These are phyloP conservation scores for Chydorus sphaericus DNA, from an alignment of 2,888 invertebrate genomes.

Conservation along the genomic window DNA sequence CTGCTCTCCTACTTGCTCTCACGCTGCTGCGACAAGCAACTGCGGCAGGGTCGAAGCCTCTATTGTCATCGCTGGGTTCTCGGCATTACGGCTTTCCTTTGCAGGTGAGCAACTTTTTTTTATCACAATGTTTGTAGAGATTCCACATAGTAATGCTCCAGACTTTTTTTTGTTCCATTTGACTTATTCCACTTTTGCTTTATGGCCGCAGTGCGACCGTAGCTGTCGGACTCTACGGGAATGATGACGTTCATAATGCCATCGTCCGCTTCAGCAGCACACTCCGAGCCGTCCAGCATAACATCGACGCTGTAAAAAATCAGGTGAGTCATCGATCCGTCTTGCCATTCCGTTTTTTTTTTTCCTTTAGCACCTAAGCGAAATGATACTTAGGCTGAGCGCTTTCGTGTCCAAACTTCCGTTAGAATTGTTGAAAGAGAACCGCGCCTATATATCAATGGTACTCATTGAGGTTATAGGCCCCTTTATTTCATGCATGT, in stretches of 20 bases:
- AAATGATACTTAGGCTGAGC: too few species aligned
- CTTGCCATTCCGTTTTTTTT: too few species aligned
- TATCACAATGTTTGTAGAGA: not conserved
- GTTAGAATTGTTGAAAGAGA: too few species aligned
- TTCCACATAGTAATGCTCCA: not conserved
- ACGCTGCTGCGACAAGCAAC: slow-evolving; percentile 87
- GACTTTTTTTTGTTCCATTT: not conserved
- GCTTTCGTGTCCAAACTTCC: too few species aligned
- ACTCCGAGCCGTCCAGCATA: slow-evolving; percentile 62
- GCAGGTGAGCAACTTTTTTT: slow-evolving; percentile 27
- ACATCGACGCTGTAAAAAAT: slow-evolving; percentile 62
- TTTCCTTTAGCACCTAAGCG: too few species aligned
- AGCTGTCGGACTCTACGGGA: slow-evolving; percentile 81
- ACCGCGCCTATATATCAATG: too few species aligned
- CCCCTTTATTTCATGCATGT: too few species aligned
- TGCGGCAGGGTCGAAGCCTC: slow-evolving; percentile 73
- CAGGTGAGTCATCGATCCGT: slow-evolving; percentile 47
- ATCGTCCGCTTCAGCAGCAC: slow-evolving; percentile 64
- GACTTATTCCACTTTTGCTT: slow-evolving; percentile 3
- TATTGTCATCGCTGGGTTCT: slow-evolving; percentile 51
- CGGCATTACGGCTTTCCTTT: slow-evolving; percentile 52
- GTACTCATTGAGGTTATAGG: too few species aligned
- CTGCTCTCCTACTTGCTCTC: slow-evolving; percentile 84
- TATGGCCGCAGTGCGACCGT: slow-evolving; percentile 48
- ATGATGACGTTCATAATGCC: slow-evolving; percentile 86